Base-by-base conservation (phyloP, 2,888 invertebrate species). In the Drosophila mimica region DNA sequence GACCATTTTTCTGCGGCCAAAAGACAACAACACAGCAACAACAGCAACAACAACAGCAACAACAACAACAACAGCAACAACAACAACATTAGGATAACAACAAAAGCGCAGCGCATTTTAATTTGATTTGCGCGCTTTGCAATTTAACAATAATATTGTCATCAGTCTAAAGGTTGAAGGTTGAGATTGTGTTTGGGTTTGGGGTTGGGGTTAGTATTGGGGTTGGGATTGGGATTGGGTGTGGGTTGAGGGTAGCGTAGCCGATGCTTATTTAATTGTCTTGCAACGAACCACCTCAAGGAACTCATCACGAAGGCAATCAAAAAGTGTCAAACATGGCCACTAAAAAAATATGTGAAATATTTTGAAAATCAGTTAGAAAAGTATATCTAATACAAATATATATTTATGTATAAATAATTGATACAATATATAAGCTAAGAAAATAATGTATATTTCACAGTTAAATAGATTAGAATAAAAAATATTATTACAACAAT, bases 81-180 rank as follows among this genome's bases (percentile, higher is more conserved):
- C 63, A 17, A n/a, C 48, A 48, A 17, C 25, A 25, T 25, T 25
- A 25, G 25, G 25, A 25, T 25, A 25, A 25, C 63, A 66, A 25
- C 56, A 54, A 30, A 65, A 74, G 80, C 67, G 62, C 71, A 56
- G 64, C 71, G 74, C 81, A 80, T 89, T 89, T 88, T 88, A 88
- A 88, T 88, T 88, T 88, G 91, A 88, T 88, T 88, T 88, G 90
- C 84, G 82, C 88, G 80, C 90, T 87, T 87, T 90, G 84, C 91
- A 90, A 89, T 87, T 83, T 75, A 80, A 90, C 89, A 90, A 87
- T 87, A 89, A 90, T 87, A 88, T 85, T 88, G 88, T 82, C 90
- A 86, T 84, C 87, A 90, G 87, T 4, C 57, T 43, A 56, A 38
- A 49, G 68, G 74, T 71, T 25, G 15, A 25, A 46, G 15, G 15